These are phyloP conservation scores for Ageneiosus marmoratus DNA, from an alignment of 2,113 vertebrate genomes.

Conservation along the genomic window DNA sequence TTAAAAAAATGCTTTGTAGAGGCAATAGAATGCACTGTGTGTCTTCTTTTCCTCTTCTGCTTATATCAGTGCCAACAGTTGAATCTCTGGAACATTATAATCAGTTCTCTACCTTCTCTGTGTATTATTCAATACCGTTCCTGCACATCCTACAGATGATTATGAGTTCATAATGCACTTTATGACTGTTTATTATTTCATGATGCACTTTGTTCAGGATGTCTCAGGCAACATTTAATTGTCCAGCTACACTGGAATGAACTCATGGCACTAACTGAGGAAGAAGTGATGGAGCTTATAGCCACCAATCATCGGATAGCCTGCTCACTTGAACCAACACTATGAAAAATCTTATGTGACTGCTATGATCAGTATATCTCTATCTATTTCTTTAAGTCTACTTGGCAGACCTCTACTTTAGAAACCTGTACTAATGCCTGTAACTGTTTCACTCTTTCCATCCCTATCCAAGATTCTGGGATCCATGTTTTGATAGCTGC, in stretches of 20 bases:
- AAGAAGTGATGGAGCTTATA: not conserved
- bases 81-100: not conserved
- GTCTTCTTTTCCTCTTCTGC: no score
- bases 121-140: not conserved
- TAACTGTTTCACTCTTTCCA: not conserved
- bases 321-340: not conserved
- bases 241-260: not conserved
- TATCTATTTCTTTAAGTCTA: not conserved
- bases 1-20: not conserved
- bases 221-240: not conserved
- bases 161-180: no score
- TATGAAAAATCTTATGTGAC: not conserved
- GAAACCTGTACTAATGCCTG: not conserved
- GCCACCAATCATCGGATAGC: not conserved
- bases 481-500: not conserved
- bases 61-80: constrained; percentile 3
- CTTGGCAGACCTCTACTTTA: not conserved
- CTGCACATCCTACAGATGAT: not conserved
- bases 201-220: not conserved
- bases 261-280: not conserved
- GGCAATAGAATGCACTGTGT: not conserved
- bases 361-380: not conserved
- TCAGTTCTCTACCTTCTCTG: not conserved
- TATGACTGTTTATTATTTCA: not conserved
- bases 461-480: not conserved